These are phyloP conservation scores for Probosciger aterrimus DNA, from an alignment of 2,113 vertebrate species.

Conservation along the genomic window DNA sequence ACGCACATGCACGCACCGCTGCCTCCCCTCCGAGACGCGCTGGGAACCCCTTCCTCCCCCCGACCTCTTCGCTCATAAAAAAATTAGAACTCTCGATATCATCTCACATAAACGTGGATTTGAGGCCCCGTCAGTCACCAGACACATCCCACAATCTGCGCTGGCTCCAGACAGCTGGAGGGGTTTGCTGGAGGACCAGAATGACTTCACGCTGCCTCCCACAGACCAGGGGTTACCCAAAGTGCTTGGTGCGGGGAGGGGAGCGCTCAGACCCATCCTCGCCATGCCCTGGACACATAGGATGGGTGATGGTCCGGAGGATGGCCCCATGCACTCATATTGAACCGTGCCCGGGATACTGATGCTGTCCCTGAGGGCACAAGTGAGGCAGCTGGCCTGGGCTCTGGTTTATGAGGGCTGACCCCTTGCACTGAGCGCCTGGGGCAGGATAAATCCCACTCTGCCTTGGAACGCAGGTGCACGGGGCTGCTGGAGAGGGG, in stretches of 20 bases:
- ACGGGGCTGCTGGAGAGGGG: neutral
- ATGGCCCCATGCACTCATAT: fast-evolving
- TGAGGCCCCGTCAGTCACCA: constrained; percentile 63
- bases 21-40: neutral
- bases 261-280: fast-evolving
- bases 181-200: constrained; percentile 46
- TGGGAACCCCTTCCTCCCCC: neutral
- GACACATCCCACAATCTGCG: constrained; percentile 64
- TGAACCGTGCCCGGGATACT: fast-evolving
- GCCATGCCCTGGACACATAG: neutral
- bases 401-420: constrained; percentile 23
- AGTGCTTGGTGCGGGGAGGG: neutral
- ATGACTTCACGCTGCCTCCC: constrained; percentile 48
- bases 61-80: neutral
- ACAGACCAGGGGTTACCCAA: neutral
- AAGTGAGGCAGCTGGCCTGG: neutral
- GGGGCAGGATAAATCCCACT: constrained; percentile 51
- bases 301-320: neutral
- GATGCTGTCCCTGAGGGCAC: neutral
- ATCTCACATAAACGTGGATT: constrained; percentile 44
- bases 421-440: neutral
- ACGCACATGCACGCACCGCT: neutral
- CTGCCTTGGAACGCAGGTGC: constrained; percentile 15
- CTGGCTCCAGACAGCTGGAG: constrained; percentile 58
- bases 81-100: constrained; percentile 36